Conservation (phyloP, 92 coral and sea anemone genomes). For the Pocillopora meandrina region DNA sequence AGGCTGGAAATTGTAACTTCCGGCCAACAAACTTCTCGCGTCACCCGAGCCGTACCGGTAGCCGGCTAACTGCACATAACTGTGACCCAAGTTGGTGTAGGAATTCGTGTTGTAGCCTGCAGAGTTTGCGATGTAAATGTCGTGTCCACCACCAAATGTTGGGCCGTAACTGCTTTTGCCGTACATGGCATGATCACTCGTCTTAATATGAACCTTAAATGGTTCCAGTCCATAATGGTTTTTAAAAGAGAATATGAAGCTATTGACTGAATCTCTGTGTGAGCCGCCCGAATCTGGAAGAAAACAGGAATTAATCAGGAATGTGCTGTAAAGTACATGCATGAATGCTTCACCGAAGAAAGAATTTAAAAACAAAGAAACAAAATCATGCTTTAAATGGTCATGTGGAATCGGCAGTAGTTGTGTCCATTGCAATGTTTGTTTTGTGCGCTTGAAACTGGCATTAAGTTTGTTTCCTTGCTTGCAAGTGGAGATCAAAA, state of each 20-base stretch:
- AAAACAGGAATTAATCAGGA: no score
- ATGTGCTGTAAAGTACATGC: no score
- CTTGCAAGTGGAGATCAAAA: no score
- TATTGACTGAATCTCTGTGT: slow-evolving; percentile 46
- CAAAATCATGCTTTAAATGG: no score
- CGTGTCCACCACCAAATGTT: slow-evolving; percentile 20
- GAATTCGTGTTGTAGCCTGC: slow-evolving; percentile 59
- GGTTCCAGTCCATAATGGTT: slow-evolving; percentile 56
- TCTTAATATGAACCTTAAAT: slow-evolving; percentile 43
- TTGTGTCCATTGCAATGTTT: no score
- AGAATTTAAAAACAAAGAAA: no score
- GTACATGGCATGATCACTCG: slow-evolving; percentile 45
- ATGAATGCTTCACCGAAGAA: no score
- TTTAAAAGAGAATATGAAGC: slow-evolving; percentile 69
- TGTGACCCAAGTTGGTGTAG: slow-evolving; percentile 51
- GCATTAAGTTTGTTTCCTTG: no score
- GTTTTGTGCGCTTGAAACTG: no score
- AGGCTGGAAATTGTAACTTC: slow-evolving; percentile 60
- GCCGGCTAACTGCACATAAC: slow-evolving; percentile 44
- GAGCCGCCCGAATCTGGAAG: slow-evolving; percentile 63
- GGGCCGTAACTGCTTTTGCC: slow-evolving; percentile 42
- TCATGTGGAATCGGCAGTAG: no score
- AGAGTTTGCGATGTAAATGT: slow-evolving; percentile 42
- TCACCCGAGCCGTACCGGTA: slow-evolving; percentile 36
- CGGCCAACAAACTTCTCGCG: slow-evolving; percentile 50